Evolutionary conservation across 2,113 vertebrate species (phyloP).

Genomic region (Todiramphus chloris): DNA sequence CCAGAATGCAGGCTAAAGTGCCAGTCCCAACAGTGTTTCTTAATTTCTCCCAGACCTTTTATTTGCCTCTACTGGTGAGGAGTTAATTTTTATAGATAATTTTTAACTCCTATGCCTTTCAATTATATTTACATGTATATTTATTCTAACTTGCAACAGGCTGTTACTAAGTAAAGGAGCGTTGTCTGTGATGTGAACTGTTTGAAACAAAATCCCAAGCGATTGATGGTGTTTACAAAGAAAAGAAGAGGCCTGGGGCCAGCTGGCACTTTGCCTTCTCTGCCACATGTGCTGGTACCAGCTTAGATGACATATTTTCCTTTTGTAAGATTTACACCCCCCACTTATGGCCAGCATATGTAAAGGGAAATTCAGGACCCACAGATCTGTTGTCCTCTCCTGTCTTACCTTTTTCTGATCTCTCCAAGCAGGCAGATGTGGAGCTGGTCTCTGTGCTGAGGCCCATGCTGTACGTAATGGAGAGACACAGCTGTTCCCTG

Average conservation of each 20-base stretch:
- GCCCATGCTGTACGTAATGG: neutral
- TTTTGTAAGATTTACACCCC: neutral
- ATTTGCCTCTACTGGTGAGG: neutral
- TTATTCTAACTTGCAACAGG: neutral
- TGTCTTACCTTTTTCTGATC: neutral
- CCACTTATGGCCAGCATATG: slow-evolving; percentile 5
- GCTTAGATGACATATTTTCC: neutral
- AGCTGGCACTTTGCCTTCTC: slow-evolving; percentile 17
- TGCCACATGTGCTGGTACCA: slow-evolving; percentile 8
- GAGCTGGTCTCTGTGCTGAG: neutral
- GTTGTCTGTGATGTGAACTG: neutral
- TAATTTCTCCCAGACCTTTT: neutral
- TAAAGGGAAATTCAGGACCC: neutral
- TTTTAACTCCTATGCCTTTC: neutral
- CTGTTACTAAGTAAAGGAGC: neutral
- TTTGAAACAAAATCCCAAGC: neutral
- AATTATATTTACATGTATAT: neutral
- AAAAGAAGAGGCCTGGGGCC: neutral
- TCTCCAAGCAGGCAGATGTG: slow-evolving; percentile 33
- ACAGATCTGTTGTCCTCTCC: neutral
- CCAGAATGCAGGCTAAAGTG: neutral
- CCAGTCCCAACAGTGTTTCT: neutral
- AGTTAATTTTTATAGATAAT: neutral
- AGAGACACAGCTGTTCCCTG: slow-evolving; percentile 31
- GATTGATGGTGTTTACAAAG: neutral